Base-by-base conservation (phyloP, 2,797 vertebrate genomes). In the Smutsia temminckii region DNA sequence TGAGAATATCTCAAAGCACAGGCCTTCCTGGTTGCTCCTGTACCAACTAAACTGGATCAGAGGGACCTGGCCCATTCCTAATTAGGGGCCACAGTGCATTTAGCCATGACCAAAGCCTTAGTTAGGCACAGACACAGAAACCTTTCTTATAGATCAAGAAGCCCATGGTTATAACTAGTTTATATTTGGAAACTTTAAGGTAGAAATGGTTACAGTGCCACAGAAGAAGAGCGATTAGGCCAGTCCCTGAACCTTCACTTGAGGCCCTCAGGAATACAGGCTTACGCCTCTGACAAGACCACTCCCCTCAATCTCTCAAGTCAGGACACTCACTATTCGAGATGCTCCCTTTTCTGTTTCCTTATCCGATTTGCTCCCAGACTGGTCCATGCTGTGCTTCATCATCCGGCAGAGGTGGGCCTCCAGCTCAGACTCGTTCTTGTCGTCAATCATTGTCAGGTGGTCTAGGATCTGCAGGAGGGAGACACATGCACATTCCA, bases 371-470 rank as follows among this genome's bases (percentile, higher is more conserved):
- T 99, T 99, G 80, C 98, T 98, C 61, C 99, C 99, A 0, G 98
- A 98, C 90, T 99, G 98, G 94, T 99, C 99, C 97, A 99, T 98
- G 1, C 99, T 98, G 64, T 99, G 99, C 97, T 99, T 99, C 98
- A 99, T 99, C 95, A 99, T 99, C 37, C 99, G 98, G 93, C 99
- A 99, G 18, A 99, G 98, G 78, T 99, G 99, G 46, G 99, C 99
- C 97, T 99, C 99, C 96, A 99, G 97, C 95, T 99, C 99, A 0
- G 99, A 99, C 96, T 99, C 99, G 3, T 99, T 99, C 93, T 99
- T 99, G 90, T 99, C 99, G 95, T 99, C 99, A 46, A 99, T 99
- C 99, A 99, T 99, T 0, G 99, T 99, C 51, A 99, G 97, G 96
- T 99, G 99, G 97, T 99, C 99, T 91, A 99, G 98, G 95, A 99